Evolutionary conservation across 2,797 vertebrate species (phyloP), one percentile per base, ranked within the genome.

Genomic region (Lates japonicus): DNA sequence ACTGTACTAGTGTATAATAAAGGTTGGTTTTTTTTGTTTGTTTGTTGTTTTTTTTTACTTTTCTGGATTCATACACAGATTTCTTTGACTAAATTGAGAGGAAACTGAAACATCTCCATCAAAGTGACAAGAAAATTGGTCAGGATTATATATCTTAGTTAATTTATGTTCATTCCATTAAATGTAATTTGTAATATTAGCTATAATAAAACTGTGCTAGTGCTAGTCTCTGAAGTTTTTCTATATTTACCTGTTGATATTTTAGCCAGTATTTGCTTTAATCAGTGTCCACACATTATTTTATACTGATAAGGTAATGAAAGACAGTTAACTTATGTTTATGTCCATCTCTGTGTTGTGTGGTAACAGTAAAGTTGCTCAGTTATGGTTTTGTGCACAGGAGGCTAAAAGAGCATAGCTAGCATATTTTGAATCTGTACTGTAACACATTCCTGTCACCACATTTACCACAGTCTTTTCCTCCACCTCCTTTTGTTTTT

Each of bases 361-460:
- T 52, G 22, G 51, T 29, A 14, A 29, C 13, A 54, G 12, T 29
- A 14, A 54, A 29, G 51, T 54, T 11, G 6, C 49, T 54, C 52
- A 16, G 52, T 31, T 51, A 8, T 19, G 31, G 29, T 19, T 58
- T 9, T 55, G 25, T 48, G 44, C 33, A 41, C 71, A 74, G 44
- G 13, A 65, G 31, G 20, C 8, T 39, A 66, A 31, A 62, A 58
- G 33, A 58, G 55, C 68, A n/a, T 25, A 57, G 74, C 22, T 39
- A 14, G 14, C 60, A 79, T 63, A 58, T 62, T 63, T 70, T 63
- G 42, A 58, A 16, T 67, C 33, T 83, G n/a, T 65, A 67, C 63
- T 52, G 17, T 59, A 58, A 44, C 25, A 80, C 78, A 80, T 70
- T 89, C 75, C 71, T 76, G 11, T 61, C 69, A 58, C 58, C 74